Conservation (phyloP, 2,888 invertebrate genomes). For the Dicyrtoma fusca region DNA sequence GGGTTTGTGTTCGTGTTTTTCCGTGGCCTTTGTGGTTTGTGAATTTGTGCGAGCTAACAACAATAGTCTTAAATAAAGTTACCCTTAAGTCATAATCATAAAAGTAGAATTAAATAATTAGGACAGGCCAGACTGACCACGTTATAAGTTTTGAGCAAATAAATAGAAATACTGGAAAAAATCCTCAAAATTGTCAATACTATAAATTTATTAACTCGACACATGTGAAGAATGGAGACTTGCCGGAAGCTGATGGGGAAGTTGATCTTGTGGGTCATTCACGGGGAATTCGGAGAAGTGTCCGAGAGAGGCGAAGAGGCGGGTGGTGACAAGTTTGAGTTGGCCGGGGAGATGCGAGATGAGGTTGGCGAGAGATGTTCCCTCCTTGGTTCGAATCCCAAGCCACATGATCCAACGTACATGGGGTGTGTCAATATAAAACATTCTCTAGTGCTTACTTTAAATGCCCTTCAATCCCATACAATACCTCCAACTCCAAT, state of each 20-base stretch:
- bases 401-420: background rate
- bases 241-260: background rate
- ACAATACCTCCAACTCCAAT: background rate
- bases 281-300: background rate
- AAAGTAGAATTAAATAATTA: no score
- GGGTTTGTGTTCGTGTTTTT: no score
- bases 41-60: no score
- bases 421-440: slow-evolving; percentile 14
- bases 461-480: slow-evolving; percentile 1
- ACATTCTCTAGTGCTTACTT: background rate
- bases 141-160: no score
- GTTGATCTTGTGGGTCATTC: background rate
- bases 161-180: no score
- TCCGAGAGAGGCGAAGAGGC: background rate
- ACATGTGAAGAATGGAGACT: slow-evolving; percentile 6
- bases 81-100: no score
- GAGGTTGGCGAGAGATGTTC: background rate
- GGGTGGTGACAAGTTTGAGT: background rate
- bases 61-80: no score
- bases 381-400: background rate
- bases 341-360: background rate
- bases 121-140: no score
- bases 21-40: no score
- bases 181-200: no score
- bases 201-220: no score